phyloP scores from a whole-genome alignment of 1,140 invertebrate genomes.

The Drosophila repleta region DNA sequence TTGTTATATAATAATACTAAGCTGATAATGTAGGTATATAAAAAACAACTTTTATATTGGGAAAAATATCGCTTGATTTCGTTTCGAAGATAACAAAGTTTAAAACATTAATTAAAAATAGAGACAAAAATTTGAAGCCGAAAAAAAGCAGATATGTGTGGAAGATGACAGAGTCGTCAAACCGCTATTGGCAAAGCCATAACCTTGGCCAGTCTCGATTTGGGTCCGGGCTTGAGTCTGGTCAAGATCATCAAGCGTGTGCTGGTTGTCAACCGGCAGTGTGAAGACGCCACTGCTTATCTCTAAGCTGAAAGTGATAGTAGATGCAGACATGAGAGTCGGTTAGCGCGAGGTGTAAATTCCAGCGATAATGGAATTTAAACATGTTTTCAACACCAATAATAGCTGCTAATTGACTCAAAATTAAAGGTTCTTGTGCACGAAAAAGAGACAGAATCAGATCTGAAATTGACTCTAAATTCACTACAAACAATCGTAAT shows the following conservation, averaged over 20 bases:
- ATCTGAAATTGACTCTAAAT: background rate
- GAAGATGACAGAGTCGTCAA: slow-evolving; percentile 17
- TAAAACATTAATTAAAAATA: background rate
- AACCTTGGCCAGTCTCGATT: slow-evolving; percentile 20
- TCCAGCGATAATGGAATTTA: slow-evolving; percentile 8
- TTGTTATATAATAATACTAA: too few relatives aligned
- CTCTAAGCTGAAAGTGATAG: slow-evolving; percentile 11
- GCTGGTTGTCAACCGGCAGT: slow-evolving; percentile 12
- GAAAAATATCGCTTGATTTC: background rate
- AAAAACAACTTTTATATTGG: background rate
- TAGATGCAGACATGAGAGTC: background rate
- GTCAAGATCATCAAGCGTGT: slow-evolving; percentile 12
- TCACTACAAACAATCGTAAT: background rate
- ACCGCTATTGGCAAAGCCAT: slow-evolving; percentile 16
- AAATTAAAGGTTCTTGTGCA: background rate
- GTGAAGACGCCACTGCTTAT: slow-evolving; percentile 6
- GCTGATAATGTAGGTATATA: too few relatives aligned
- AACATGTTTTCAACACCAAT: slow-evolving; percentile 1
- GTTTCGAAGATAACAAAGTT: slow-evolving; percentile 1
- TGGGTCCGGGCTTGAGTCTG: slow-evolving; percentile 11
- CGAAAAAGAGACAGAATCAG: background rate
- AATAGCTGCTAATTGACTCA: background rate
- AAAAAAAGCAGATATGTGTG: background rate
- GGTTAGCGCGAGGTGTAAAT: background rate
- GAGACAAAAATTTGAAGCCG: background rate